Base-by-base conservation (phyloP, 2,113 vertebrate genomes). In the Nicator chloris region DNA sequence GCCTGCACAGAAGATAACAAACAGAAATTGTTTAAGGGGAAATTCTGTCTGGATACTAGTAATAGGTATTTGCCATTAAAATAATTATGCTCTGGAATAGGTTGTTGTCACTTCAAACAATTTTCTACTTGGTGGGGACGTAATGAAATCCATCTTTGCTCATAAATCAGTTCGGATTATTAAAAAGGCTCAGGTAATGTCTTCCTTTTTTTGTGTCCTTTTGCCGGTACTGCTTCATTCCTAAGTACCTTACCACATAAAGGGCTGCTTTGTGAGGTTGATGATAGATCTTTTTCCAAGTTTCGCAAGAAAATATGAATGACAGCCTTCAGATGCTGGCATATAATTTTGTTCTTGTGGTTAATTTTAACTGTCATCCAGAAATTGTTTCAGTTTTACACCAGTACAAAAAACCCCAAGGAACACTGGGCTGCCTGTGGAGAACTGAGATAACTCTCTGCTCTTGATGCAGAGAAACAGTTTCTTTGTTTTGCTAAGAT, bases 101-200 rank as follows among this genome's bases (percentile, higher is more conserved):
- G 13, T 31, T 77, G 12, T 37, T 61, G 21, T 47, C 21, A 37
- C 19, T 28, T 79, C 12, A 63, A 39, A 57, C 8, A 39, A 13
- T 27, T 56, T 9, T 35, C 28, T 33, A 1, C 0, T 0, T n/a
- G 19, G 13, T 4, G 4, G 2, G 6, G 5, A 78, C 1, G 0
- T 28, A 66, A 30, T 15, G 7, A 86, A 91, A 64, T 63, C 21
- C 10, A 16, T 44, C 42, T 73, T 51, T 4, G 3, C 78, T 78
- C 50, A 3, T n/a, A 27, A 17, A 11, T 20, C 4, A 27, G 13
- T 90, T 79, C 20, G 3, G 3, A 37, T 47, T 61, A 42, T 31
- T 68, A 42, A 45, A 90, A 82, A 54, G 35, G 5, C 37, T 45
- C 5, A 20, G 20, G 3, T 53, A 45, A 79, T 19, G 10, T 2